phyloP scores from a whole-genome alignment of 2,888 invertebrate species.

The Arctia plantaginis region DNA sequence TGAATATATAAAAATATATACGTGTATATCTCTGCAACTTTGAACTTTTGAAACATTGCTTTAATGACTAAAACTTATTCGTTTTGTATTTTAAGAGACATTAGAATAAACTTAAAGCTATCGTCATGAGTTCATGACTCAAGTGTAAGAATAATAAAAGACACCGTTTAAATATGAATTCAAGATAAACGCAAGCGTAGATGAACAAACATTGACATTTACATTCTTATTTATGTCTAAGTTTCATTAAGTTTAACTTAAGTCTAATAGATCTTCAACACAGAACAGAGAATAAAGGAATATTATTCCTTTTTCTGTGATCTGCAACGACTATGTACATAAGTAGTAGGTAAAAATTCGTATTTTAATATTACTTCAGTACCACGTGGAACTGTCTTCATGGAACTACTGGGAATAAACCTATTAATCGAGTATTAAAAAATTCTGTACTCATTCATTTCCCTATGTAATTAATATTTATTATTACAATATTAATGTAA shows the following conservation, averaged over 20 bases:
- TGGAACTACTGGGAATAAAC: no score
- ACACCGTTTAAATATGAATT: not conserved
- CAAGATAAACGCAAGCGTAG: not conserved
- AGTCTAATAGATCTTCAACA: not conserved
- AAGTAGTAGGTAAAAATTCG: no score
- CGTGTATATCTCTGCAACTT: not conserved
- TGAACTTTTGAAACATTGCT: slow-evolving; percentile 8
- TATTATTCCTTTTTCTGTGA: no score
- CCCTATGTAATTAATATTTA: no score
- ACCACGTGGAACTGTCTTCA: no score
- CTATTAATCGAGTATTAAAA: no score
- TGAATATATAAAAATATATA: slow-evolving; percentile 22
- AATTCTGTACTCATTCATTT: not conserved
- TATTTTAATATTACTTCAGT: no score
- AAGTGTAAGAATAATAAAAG: not conserved
- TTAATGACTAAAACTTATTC: not conserved
- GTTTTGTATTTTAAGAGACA: not conserved
- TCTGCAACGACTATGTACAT: no score
- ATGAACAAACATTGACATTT: not conserved
- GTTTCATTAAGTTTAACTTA: not conserved
- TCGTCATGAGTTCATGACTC: not conserved
- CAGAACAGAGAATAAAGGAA: no score
- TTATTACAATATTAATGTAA: no score
- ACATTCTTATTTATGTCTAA: not conserved
- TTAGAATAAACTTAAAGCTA: not conserved